These are phyloP conservation scores for Haemorhous mexicanus DNA, from an alignment of 2,113 vertebrate genomes.

Conservation along the genomic window DNA sequence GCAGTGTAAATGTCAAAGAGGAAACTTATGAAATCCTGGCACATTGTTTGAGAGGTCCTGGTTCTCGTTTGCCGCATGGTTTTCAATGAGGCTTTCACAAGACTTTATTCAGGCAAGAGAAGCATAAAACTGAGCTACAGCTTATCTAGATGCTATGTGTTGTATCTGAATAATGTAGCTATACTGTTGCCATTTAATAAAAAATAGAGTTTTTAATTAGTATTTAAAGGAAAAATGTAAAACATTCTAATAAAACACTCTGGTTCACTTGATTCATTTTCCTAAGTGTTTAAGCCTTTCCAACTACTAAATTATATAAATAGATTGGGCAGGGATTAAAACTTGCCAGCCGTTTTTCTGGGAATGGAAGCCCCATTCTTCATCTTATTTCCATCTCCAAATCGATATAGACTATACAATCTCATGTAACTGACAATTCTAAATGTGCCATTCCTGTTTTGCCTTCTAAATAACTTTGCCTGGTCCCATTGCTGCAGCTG, in stretches of 20 bases:
- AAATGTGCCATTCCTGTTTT: background rate
- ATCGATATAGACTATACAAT: background rate
- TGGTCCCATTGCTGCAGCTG: background rate
- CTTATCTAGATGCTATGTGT: background rate
- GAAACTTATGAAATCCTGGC: background rate
- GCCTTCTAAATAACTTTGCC: background rate
- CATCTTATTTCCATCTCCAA: background rate
- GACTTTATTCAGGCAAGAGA: background rate
- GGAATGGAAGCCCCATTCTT: background rate
- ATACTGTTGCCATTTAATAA: background rate
- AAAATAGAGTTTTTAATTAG: background rate
- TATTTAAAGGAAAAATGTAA: background rate
- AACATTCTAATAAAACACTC: background rate
- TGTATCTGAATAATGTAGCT: background rate
- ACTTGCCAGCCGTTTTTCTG: background rate
- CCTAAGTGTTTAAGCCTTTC: background rate
- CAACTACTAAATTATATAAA: background rate
- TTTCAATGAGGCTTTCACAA: background rate
- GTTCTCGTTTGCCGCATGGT: background rate
- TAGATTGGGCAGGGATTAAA: background rate
- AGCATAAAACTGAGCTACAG: background rate
- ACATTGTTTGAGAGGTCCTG: background rate
- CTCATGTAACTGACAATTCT: background rate
- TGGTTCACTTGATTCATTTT: background rate
- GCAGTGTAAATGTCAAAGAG: background rate